A percentile compares a stretch with the other conserved stretches of the same genome.
Evolutionary conservation across 2,797 vertebrate genomes (phyloP).

Genomic region (Argya squamiceps): DNA sequence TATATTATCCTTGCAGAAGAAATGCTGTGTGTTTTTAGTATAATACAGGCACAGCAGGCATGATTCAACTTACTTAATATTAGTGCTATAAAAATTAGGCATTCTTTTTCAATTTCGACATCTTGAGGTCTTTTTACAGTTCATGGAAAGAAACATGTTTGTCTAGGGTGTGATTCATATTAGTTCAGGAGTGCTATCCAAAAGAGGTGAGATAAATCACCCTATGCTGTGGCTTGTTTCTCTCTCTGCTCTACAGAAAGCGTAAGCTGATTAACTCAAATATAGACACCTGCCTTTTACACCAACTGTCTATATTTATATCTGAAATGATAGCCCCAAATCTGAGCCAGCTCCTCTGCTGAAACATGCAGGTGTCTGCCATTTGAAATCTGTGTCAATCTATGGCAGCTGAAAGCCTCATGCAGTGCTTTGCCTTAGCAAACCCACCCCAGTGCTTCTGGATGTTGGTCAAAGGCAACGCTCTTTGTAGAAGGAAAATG

Average conservation of each 20-base stretch:
- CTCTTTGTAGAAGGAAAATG: background rate
- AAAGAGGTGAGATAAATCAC: background rate
- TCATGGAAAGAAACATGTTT: background rate
- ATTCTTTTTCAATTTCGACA: background rate
- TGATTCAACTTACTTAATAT: background rate
- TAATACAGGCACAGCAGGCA: background rate
- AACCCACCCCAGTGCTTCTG: background rate
- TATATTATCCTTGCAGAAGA: background rate
- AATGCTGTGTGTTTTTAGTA: background rate
- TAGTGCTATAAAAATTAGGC: background rate
- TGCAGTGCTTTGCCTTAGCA: background rate
- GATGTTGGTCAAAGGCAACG: background rate
- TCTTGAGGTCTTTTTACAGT: background rate
- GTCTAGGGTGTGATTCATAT: background rate
- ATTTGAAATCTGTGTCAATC: background rate
- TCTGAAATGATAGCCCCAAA: background rate
- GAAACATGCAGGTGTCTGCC: constrained; percentile 13
- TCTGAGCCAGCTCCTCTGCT: background rate
- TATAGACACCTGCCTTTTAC: constrained; percentile 18
- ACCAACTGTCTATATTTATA: background rate
- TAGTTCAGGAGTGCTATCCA: background rate
- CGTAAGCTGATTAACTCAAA: constrained; percentile 9
- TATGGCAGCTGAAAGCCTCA: background rate
- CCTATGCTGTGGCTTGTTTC: background rate
- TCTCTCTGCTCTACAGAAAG: background rate